phyloP scores from a whole-genome alignment of 2,113 vertebrate species.

The Apteryx owenii region DNA sequence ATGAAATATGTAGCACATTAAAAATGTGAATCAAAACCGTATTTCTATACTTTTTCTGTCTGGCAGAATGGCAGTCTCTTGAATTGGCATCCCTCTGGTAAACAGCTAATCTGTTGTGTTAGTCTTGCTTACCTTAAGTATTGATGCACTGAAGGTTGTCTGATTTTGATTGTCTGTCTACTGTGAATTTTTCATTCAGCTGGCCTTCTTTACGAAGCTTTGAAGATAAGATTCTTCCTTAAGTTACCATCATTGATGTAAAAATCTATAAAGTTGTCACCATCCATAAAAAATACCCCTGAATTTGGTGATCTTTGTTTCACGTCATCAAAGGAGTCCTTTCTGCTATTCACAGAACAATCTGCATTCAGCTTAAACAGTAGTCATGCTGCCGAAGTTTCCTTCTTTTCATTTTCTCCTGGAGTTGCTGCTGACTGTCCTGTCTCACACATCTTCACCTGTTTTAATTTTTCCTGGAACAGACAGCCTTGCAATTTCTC shows the following conservation, averaged over 20 bases:
- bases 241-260: background rate
- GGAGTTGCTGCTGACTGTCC: background rate
- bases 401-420: background rate
- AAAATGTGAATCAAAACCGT: slow-evolving; percentile 10
- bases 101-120: background rate
- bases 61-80: background rate
- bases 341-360: background rate
- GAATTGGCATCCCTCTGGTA: background rate
- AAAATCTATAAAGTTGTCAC: background rate
- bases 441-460: background rate
- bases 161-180: background rate
- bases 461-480: background rate
- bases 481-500: background rate
- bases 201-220: background rate
- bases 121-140: background rate
- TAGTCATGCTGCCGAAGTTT: background rate
- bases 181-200: background rate
- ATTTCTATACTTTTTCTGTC: background rate
- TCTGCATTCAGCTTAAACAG: background rate
- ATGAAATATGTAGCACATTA: background rate
- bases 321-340: fast-evolving
- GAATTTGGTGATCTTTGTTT: background rate
- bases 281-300: background rate
- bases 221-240: background rate
- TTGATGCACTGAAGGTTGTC: background rate